phyloP scores from a whole-genome alignment of 1,140 invertebrate species.

The Cydia pomonella region DNA sequence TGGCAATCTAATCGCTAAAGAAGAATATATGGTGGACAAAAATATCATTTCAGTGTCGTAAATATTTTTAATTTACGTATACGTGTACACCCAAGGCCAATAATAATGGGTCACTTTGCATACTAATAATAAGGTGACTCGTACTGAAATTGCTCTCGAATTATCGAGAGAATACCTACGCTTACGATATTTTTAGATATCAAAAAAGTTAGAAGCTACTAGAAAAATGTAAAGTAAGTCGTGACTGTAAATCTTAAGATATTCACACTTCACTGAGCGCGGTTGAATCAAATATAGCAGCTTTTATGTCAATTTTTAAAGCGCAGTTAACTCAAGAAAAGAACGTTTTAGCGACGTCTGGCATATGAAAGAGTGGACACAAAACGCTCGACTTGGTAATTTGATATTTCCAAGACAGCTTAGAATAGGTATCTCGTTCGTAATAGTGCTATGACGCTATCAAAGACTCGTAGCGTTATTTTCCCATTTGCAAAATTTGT shows the following conservation, averaged over 20 bases:
- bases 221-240: not conserved
- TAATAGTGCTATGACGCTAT: not conserved
- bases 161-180: too few relatives aligned
- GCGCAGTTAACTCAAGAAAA: not conserved
- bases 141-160: too few relatives aligned
- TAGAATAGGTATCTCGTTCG: not conserved
- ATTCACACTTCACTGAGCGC: not conserved
- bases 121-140: too few relatives aligned
- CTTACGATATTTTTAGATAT: not conserved
- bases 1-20: too few relatives aligned
- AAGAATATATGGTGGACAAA: too few relatives aligned
- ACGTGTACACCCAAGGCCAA: too few relatives aligned
- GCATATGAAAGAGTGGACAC: not conserved
- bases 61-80: too few relatives aligned
- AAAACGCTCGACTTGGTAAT: not conserved
- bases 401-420: not conserved
- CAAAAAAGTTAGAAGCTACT: not conserved
- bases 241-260: conserved; percentile 11
- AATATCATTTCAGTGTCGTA: too few relatives aligned
- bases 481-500: conserved; percentile 19
- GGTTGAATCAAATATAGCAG: not conserved
- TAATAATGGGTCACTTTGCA: too few relatives aligned
- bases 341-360: conserved; percentile 3
- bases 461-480: conserved; percentile 7
- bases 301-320: not conserved